Base-by-base conservation (phyloP, 2,797 vertebrate genomes). In the Halcyon chelicuti region DNA sequence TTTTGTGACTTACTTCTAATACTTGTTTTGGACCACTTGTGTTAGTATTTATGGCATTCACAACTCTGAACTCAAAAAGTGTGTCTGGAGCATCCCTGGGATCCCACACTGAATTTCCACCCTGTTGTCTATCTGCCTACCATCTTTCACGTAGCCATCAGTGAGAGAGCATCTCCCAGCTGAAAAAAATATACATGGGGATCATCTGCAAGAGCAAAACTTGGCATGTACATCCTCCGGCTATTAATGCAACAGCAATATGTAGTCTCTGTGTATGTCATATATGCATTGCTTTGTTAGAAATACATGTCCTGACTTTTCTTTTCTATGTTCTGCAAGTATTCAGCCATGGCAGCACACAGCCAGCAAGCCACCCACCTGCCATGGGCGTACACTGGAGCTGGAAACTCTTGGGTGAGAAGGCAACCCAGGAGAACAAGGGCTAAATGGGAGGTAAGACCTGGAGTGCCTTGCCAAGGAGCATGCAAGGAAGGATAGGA, bases 361-460 rank as follows among this genome's bases (percentile, higher is more conserved):
- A 60, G n/a, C 2, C 33, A 46, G 39, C 8, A 44, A 49, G 3
- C 17, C 17, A 40, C 10, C 39, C 35, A 12, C 9, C 52, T 35
- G 14, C 18, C 9, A 31, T 31, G 0, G 1, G 10, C 1, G 0
- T 52, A 39, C 0, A 1, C 5, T 1, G 29, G 28, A 91, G 42
- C 25, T 44, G 52, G 31, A 72, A 76, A 55, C 16, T 26, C 39
- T 23, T 73, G 37, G 35, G 25, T n/a, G 35, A 76, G 55, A 61
- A 63, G 31, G 7, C 9, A 15, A 35, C 3, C 4, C 9, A 23
- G 40, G 33, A 31, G 17, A 71, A 18, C 23, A 76, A 86, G 40
- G 54, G 22, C 52, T 49, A 49, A 54, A 26, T 0, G 1, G 25
- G 31, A 60, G 23, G 25, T 51, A 17, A 60, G 35, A 47, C 33